Evolutionary conservation across 2,113 vertebrate species (phyloP), one percentile per base, ranked within the genome.

Genomic region (Prietella phreatophila): DNA sequence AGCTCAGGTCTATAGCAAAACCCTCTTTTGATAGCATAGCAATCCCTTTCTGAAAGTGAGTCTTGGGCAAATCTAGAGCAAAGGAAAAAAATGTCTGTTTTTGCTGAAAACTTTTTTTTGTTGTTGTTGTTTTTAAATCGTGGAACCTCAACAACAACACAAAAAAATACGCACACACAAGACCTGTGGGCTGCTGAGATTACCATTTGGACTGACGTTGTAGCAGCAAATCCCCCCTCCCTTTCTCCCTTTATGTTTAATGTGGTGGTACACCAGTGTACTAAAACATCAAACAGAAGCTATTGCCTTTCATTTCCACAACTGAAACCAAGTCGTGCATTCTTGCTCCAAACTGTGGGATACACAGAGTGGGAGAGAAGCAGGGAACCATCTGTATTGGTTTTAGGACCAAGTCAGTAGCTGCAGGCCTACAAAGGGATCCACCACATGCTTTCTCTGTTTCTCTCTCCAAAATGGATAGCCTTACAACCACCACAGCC

Each of bases 251-350:
- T 87, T 88, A 88, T 90, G 87, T 76, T 88, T 88, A 90, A 90
- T 88, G 89, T 90, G 89, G 89, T 76, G 85, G 87, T 88, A 87
- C 87, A 90, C 89, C 87, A 86, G 85, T 86, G 75, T 88, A 90
- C 89, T 88, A 93, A 90, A 87, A 93, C 87, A 91, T 86, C 90
- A 91, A 86, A 91, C 87, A 86, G 82, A 85, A 88, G 88, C 90
- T 79, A 87, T 67, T 89, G 90, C 88, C 88, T 89, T 88, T 86
- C 84, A 88, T 89, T 88, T 88, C 65, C 87, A 91, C 86, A 89
- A 88, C 65, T 91, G 88, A 89, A 91, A 87, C 90, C 85, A 87
- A 89, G 89, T 88, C 81, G 84, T 86, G 84, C 69, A 84, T 83
- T 81, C 55, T 90, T 88, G 75, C 85, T 84, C 30, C 56, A 39